phyloP scores from a whole-genome alignment of 1,140 invertebrate species.

The Triops longicaudatus region DNA sequence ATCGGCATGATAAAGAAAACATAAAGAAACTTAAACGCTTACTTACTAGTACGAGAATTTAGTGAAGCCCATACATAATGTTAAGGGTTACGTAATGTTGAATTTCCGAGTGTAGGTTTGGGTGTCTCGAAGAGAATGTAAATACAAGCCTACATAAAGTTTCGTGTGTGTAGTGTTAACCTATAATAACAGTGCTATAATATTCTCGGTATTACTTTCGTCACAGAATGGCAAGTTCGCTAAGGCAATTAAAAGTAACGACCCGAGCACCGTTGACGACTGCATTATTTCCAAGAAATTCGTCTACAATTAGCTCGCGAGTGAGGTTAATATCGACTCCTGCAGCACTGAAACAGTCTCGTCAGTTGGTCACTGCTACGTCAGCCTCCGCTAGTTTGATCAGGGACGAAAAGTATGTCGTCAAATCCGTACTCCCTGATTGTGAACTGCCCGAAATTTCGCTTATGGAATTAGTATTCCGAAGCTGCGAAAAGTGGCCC shows the following conservation, averaged over 20 bases:
- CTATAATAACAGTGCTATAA: too few relatives aligned
- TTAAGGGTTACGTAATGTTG: too few relatives aligned
- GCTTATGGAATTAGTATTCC: constrained; percentile 21
- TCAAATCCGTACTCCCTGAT: constrained; percentile 21
- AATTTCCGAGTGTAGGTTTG: too few relatives aligned
- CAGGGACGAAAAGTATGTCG: constrained; percentile 21
- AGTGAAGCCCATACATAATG: too few relatives aligned
- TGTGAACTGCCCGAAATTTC: constrained; percentile 25
- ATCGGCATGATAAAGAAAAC: too few relatives aligned
- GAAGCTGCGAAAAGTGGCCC: constrained; percentile 23
- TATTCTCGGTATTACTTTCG: neutral
- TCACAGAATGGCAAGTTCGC: neutral
- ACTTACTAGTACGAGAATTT: too few relatives aligned
- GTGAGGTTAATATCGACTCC: neutral
- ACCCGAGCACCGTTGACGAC: neutral
- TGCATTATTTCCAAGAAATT: neutral
- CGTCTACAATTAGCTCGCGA: neutral
- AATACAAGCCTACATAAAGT: too few relatives aligned
- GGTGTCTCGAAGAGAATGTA: too few relatives aligned
- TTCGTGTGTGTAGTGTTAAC: too few relatives aligned
- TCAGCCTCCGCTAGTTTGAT: neutral
- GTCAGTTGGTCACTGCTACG: neutral
- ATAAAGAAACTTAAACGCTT: too few relatives aligned
- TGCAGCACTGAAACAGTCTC: neutral
- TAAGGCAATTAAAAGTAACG: neutral